A percentile compares a stretch with the other conserved stretches of the same genome.
Evolutionary conservation across 2,888 invertebrate genomes (phyloP).

Genomic region (Macrosiphum euphorbiae): DNA sequence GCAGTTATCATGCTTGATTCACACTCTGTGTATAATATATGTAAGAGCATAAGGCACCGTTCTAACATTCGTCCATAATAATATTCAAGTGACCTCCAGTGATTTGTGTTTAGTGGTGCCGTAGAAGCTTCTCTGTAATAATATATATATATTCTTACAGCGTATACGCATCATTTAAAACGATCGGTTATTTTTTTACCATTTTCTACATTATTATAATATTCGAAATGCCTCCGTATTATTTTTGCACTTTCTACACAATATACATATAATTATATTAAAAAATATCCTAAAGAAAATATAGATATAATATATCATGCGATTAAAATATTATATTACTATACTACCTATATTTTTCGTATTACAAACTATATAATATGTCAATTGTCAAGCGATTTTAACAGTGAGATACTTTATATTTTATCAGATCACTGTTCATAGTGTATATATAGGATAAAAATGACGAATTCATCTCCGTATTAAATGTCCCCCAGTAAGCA

Average conservation of each 20-base stretch:
- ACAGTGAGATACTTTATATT: not conserved
- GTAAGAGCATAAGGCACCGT: not conserved
- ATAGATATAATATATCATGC: too few species aligned
- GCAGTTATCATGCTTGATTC: not conserved
- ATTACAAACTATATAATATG: not conserved
- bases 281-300: not conserved
- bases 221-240: not conserved
- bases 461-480: not conserved
- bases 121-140: not conserved
- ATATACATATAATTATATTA: not conserved
- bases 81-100: not conserved
- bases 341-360: too few species aligned
- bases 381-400: not conserved
- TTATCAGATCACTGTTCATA: not conserved
- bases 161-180: not conserved
- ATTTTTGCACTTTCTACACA: not conserved
- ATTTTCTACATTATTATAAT: not conserved
- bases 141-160: too few species aligned
- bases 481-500: not conserved
- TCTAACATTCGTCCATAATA: not conserved
- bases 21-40: not conserved
- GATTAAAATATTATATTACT: not conserved
- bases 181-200: not conserved
- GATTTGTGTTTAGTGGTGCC: not conserved
- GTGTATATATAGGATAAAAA: not conserved